Percentiles rank a stretch among this genome's conserved stretches.
Evolutionary conservation across 2,113 vertebrate species (phyloP).

Genomic region (Nanorana parkeri): DNA sequence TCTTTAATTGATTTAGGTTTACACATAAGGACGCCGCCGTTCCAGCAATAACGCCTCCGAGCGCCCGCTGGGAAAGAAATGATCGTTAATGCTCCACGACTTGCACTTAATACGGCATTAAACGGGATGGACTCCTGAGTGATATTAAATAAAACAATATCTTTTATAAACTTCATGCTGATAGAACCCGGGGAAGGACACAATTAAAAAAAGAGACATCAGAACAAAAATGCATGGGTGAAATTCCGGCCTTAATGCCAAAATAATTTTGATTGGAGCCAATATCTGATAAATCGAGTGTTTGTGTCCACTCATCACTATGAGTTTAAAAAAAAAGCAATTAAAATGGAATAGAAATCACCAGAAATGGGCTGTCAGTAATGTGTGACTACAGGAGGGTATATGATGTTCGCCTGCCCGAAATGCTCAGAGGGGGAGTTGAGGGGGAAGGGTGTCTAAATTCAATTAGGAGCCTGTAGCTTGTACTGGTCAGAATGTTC

Average conservation of each 20-base stretch:
- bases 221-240: too few relatives aligned
- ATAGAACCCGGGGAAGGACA: background rate
- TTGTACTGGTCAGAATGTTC: background rate
- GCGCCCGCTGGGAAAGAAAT: background rate
- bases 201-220: background rate
- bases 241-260: too few relatives aligned
- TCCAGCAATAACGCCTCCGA: background rate
- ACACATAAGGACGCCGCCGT: background rate
- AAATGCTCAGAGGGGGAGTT: too few relatives aligned
- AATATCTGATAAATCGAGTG: too few relatives aligned
- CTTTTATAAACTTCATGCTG: constrained; percentile 4
- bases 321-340: too few relatives aligned
- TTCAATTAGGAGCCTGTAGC: background rate
- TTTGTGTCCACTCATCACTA: too few relatives aligned
- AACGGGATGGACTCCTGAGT: background rate
- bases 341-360: too few relatives aligned
- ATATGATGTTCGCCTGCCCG: too few relatives aligned
- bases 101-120: background rate
- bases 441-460: background rate
- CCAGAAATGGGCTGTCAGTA: too few relatives aligned
- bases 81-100: background rate
- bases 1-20: constrained; percentile 2
- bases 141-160: constrained; percentile 8
- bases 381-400: too few relatives aligned
- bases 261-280: too few relatives aligned